Percentiles rank a stretch among this genome's conserved stretches.
These are phyloP conservation scores for Nothobranchius kuhntae DNA, from an alignment of 2,113 vertebrate genomes.

Conservation along the genomic window DNA sequence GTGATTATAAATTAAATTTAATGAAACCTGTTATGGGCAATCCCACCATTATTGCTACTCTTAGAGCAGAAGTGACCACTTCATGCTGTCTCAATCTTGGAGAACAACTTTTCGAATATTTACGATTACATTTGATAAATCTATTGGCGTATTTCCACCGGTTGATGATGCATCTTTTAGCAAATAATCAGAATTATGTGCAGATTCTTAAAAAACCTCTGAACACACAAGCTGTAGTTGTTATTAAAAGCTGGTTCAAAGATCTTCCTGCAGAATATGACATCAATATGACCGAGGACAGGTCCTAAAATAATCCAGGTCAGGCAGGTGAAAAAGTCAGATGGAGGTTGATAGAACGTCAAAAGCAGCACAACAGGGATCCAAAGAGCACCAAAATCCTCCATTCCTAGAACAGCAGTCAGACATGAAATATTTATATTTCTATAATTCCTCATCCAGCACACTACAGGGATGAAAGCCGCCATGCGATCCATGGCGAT, in stretches of 20 bases:
- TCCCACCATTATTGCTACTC: too few relatives aligned
- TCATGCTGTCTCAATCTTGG: too few relatives aligned
- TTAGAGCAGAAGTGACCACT: too few relatives aligned
- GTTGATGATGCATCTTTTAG: too few relatives aligned
- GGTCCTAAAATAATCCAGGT: conserved; percentile 27
- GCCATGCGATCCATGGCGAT: conserved; percentile 24
- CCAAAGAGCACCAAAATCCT: neutral
- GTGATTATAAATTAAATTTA: too few relatives aligned
- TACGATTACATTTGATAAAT: too few relatives aligned
- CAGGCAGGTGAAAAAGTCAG: conserved; percentile 13
- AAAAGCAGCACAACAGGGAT: neutral
- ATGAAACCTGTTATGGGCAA: too few relatives aligned
- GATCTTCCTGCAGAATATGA: neutral
- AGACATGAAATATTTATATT: neutral
- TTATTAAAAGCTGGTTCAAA: neutral
- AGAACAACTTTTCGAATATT: too few relatives aligned
- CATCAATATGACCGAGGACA: neutral
- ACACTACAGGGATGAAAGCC: conserved; percentile 14
- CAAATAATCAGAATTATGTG: too few relatives aligned
- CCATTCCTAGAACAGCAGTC: neutral
- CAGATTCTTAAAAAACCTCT: neutral
- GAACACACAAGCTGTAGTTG: neutral
- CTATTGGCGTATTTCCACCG: too few relatives aligned
- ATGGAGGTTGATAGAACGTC: neutral
- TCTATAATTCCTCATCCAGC: conserved; percentile 19